These are phyloP conservation scores for Muraenolepis orangiensis DNA, from an alignment of 2,797 vertebrate genomes.

Conservation along the genomic window DNA sequence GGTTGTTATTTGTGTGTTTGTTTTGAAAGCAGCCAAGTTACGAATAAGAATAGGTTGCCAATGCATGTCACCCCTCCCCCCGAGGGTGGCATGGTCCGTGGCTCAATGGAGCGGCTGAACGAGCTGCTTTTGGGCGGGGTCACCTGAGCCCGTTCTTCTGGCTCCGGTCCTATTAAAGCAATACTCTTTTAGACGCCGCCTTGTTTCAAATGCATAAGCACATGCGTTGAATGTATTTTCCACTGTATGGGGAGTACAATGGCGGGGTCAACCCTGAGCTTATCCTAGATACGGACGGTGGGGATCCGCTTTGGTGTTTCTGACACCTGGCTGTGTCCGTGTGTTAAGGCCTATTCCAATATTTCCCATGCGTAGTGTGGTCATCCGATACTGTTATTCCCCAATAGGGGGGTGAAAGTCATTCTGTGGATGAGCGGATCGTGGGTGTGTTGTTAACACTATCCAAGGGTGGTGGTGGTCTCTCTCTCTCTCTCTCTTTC, in stretches of 20 bases:
- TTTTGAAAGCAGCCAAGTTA: slow-evolving; percentile 10
- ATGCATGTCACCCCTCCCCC: neutral
- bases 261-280: slow-evolving; percentile 4
- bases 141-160: slow-evolving; percentile 45
- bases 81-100: neutral
- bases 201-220: slow-evolving; percentile 33
- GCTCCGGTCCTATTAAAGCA: slow-evolving; percentile 53
- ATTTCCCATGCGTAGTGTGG: neutral
- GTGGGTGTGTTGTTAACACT: neutral
- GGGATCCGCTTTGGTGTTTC: slow-evolving; percentile 3
- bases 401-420: neutral
- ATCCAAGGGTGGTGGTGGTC: neutral
- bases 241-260: slow-evolving; percentile 13
- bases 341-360: slow-evolving; percentile 15
- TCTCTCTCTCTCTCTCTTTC: no score
- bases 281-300: slow-evolving; percentile 10
- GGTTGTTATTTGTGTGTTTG: neutral
- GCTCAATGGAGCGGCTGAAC: neutral
- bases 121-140: slow-evolving; percentile 22
- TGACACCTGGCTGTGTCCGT: slow-evolving; percentile 14
- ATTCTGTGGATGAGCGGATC: neutral
- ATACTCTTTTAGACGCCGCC: slow-evolving; percentile 46
- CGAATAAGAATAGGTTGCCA: neutral
- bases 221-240: slow-evolving; percentile 26
- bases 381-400: neutral